Evolutionary conservation across 1,140 invertebrate genomes (phyloP).

Genomic region (Drosophila obscura): DNA sequence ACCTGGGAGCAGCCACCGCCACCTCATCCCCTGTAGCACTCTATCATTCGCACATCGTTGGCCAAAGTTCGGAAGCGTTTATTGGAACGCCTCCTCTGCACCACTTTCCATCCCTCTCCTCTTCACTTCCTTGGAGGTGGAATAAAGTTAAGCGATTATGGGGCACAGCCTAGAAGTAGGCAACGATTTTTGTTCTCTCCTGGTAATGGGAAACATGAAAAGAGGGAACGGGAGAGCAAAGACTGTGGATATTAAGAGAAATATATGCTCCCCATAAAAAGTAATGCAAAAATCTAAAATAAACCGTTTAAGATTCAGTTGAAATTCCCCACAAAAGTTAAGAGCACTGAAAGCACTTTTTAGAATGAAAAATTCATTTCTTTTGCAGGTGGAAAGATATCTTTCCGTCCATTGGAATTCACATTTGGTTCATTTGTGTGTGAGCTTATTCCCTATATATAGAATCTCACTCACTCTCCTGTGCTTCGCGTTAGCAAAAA

Average conservation of each 20-base stretch:
- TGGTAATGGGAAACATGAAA: neutral
- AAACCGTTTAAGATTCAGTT: constrained; percentile 43
- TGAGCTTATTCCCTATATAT: too few relatives aligned
- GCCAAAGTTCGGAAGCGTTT: constrained; percentile 68
- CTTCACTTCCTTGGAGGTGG: constrained; percentile 12
- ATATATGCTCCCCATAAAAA: constrained; percentile 51
- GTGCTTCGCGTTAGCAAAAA: too few relatives aligned
- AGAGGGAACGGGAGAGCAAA: neutral
- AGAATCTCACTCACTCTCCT: constrained; percentile 1
- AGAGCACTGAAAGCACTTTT: constrained; percentile 14
- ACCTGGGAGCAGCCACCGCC: neutral
- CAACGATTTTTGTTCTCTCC: constrained; percentile 38
- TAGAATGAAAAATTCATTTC: constrained; percentile 9
- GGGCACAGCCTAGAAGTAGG: constrained; percentile 63
- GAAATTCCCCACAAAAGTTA: neutral
- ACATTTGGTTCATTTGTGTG: too few relatives aligned
- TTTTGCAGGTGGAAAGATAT: constrained; percentile 10
- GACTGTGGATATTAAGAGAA: constrained; percentile 44
- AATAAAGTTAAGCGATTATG: constrained; percentile 61
- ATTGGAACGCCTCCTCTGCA: constrained; percentile 49
- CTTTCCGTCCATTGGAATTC: too few relatives aligned
- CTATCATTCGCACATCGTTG: constrained; percentile 80
- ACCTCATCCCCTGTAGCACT: constrained; percentile 35
- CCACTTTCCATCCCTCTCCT: neutral
- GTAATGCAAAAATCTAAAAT: constrained; percentile 39